Evolutionary conservation across 2,888 invertebrate genomes (phyloP).

Genomic region (Plemyria rubiginata): DNA sequence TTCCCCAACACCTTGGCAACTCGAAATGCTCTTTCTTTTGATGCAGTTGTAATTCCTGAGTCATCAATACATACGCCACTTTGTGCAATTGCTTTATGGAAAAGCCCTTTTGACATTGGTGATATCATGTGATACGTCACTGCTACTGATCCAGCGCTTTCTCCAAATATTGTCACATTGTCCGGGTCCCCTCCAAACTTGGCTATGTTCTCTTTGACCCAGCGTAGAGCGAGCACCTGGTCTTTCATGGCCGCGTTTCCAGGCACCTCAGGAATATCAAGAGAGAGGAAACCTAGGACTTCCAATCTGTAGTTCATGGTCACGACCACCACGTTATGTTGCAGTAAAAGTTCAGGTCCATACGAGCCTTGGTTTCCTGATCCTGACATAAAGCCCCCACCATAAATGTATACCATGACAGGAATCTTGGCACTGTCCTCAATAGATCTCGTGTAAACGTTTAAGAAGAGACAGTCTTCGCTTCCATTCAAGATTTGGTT

Average conservation of each 20-base stretch:
- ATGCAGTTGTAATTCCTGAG: constrained; percentile 54
- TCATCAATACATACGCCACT: constrained; percentile 66
- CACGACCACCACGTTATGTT: constrained; percentile 68
- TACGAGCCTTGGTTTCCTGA: constrained; percentile 61
- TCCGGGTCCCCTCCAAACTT: constrained; percentile 65
- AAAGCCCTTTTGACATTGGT: constrained; percentile 68
- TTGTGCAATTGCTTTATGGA: constrained; percentile 69
- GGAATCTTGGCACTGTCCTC: constrained; percentile 43
- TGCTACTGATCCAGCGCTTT: constrained; percentile 69
- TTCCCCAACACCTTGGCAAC: constrained; percentile 60
- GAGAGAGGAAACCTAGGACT: constrained; percentile 54
- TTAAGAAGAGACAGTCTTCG: constrained; percentile 68
- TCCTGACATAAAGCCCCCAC: constrained; percentile 68
- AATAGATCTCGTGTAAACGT: constrained; percentile 62
- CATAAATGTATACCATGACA: constrained; percentile 75
- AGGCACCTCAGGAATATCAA: constrained; percentile 62
- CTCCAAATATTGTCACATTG: constrained; percentile 71
- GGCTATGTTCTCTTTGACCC: constrained; percentile 63
- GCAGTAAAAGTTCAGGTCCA: constrained; percentile 68
- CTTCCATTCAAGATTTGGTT: constrained; percentile 51
- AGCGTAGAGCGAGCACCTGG: constrained; percentile 63
- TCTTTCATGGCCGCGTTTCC: constrained; percentile 74
- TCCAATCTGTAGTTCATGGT: constrained; percentile 73
- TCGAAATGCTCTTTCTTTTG: constrained; percentile 59
- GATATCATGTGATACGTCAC: constrained; percentile 71